Conservation (phyloP, 64 coral and sea anemone species). For the Actinia tenebrosa region DNA sequence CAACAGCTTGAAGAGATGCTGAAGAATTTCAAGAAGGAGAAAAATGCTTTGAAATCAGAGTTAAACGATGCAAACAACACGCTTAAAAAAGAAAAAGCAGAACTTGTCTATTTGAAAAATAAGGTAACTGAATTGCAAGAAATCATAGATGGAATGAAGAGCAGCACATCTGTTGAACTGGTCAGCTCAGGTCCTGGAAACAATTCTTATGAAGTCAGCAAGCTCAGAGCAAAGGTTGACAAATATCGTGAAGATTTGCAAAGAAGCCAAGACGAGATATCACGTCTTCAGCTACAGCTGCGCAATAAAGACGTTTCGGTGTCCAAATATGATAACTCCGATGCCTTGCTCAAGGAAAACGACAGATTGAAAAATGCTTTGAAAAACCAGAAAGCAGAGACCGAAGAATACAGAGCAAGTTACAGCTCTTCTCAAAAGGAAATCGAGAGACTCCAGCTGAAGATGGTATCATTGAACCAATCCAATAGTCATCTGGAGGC, state of each 20-base stretch:
- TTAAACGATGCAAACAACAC: slow-evolving; percentile 63
- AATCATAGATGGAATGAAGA: slow-evolving; percentile 58
- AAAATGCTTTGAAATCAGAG: slow-evolving; percentile 25
- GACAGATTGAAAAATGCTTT: slow-evolving; percentile 73
- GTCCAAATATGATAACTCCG: slow-evolving; percentile 45
- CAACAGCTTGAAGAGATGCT: slow-evolving; percentile 34
- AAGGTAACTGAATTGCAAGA: slow-evolving; percentile 51
- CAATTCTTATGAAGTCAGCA: slow-evolving; percentile 38
- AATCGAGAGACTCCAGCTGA: slow-evolving; percentile 56
- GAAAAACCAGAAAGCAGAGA: slow-evolving; percentile 43
- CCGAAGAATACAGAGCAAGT: slow-evolving; percentile 51
- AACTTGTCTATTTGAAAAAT: slow-evolving; percentile 32
- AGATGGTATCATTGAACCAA: slow-evolving; percentile 53
- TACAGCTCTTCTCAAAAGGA: slow-evolving; percentile 74
- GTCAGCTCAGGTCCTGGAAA: not conserved
- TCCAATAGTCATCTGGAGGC: slow-evolving; percentile 62
- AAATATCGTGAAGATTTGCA: slow-evolving; percentile 64
- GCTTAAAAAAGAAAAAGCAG: slow-evolving; percentile 60
- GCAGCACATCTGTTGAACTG: slow-evolving; percentile 28
- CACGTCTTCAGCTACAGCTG: slow-evolving; percentile 54
- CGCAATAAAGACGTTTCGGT: slow-evolving; percentile 69
- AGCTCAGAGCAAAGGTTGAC: slow-evolving; percentile 59
- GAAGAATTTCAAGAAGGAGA: slow-evolving; percentile 61
- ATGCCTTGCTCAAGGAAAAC: slow-evolving; percentile 58
- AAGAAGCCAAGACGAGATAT: slow-evolving; percentile 56